phyloP scores from a whole-genome alignment of 2,888 invertebrate genomes.

The Meteorus colon region DNA sequence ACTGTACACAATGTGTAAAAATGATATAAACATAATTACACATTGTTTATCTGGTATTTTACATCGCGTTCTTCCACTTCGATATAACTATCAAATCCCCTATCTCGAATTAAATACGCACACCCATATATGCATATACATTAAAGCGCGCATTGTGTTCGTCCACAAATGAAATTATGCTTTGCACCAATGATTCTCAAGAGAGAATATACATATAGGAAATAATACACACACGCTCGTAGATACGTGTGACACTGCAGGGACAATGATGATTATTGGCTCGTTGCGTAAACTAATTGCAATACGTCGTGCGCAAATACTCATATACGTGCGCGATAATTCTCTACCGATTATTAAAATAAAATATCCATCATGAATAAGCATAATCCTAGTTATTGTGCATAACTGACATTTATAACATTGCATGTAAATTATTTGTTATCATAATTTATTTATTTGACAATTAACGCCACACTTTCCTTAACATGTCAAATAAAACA shows the following conservation, averaged over 20 bases:
- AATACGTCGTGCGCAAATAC: background rate
- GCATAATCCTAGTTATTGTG: too few species aligned
- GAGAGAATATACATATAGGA: conserved; percentile 5
- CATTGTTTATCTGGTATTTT: conserved; percentile 31
- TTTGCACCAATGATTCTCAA: conserved; percentile 23
- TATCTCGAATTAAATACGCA: conserved; percentile 22
- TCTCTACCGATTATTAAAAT: background rate
- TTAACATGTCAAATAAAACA: too few species aligned
- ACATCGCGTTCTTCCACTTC: background rate
- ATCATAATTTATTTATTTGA: too few species aligned
- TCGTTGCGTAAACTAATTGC: conserved; percentile 35
- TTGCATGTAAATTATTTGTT: too few species aligned
- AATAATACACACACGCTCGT: background rate
- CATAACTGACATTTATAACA: too few species aligned
- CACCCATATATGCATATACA: background rate
- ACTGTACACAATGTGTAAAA: conserved; percentile 4
- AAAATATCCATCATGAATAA: background rate
- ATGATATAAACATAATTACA: conserved; percentile 23
- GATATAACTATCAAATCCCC: background rate
- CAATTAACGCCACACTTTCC: too few species aligned
- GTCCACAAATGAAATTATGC: conserved; percentile 33
- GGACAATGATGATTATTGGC: conserved; percentile 22
- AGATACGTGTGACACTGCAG: conserved; percentile 10
- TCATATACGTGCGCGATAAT: background rate
- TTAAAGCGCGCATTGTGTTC: conserved; percentile 23